Evolutionary conservation across 1,140 invertebrate species (phyloP).

Genomic region (Drosophila jambulina): DNA sequence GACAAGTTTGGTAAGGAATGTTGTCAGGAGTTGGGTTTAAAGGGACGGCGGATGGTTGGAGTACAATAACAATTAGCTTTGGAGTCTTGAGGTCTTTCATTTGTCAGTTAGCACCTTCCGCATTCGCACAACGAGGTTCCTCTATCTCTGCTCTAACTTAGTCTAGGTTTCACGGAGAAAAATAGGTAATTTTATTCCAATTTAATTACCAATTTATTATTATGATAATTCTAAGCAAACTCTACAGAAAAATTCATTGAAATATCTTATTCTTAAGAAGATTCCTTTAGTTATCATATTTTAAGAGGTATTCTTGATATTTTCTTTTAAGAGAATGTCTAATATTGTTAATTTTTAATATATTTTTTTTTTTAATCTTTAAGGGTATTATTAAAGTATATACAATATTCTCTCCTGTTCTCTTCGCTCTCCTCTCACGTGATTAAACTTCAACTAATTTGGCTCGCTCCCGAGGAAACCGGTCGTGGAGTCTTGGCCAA

Average conservation of each 20-base stretch:
- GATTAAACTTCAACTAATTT: conserved; percentile 80
- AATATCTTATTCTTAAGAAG: neutral
- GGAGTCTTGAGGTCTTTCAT: conserved; percentile 21
- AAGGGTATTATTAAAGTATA: neutral
- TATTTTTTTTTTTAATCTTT: neutral
- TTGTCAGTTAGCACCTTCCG: conserved; percentile 48
- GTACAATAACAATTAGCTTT: conserved; percentile 74
- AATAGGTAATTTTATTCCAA: no score
- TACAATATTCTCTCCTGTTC: neutral
- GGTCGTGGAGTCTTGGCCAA: conserved; percentile 50
- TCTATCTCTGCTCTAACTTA: conserved; percentile 10
- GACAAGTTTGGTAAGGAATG: conserved; percentile 43
- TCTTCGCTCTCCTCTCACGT: conserved; percentile 34
- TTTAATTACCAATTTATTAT: no score
- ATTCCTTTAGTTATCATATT: neutral
- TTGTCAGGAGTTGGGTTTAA: neutral
- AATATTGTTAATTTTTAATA: no score
- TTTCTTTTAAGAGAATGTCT: neutral
- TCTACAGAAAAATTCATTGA: neutral
- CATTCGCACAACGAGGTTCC: conserved; percentile 24
- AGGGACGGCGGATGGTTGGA: conserved; percentile 16
- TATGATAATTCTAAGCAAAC: neutral
- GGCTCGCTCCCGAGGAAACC: conserved; percentile 71
- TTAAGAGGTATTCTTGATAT: neutral
- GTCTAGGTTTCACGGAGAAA: conserved; percentile 23